Conservation (phyloP, 2,113 vertebrate genomes). For the Indicator indicator region DNA sequence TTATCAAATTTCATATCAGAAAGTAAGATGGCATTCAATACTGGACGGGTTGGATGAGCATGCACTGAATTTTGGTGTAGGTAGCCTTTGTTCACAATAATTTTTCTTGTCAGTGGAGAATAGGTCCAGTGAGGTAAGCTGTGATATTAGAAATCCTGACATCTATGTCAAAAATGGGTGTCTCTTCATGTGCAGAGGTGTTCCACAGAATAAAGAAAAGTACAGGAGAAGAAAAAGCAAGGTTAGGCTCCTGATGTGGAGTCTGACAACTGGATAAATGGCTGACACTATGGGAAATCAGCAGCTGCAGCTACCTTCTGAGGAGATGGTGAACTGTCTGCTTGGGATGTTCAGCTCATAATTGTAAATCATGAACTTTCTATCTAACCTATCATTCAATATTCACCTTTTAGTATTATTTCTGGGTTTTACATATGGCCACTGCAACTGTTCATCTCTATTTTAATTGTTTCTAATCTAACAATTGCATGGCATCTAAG, state of each 20-base stretch:
- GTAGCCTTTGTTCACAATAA: background rate
- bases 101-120: background rate
- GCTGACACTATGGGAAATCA: background rate
- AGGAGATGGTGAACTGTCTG: background rate
- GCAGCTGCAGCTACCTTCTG: background rate
- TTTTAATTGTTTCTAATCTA: background rate
- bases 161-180: conserved; percentile 2
- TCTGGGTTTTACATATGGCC: background rate
- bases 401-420: background rate
- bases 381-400: background rate
- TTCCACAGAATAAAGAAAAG: conserved; percentile 8
- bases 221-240: background rate
- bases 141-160: conserved; percentile 43
- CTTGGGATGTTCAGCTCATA: background rate
- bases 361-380: background rate
- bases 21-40: background rate
- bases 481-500: background rate
- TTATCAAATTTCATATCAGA: background rate
- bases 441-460: background rate
- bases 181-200: background rate
- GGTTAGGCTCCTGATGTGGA: background rate
- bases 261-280: conserved; percentile 8
- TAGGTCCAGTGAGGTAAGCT: background rate
- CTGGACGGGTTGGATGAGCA: background rate
- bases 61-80: background rate